Evolutionary conservation across 2,888 invertebrate species (phyloP), one percentile per base, ranked within the genome.

Genomic region (Ornithoptera priamus): DNA sequence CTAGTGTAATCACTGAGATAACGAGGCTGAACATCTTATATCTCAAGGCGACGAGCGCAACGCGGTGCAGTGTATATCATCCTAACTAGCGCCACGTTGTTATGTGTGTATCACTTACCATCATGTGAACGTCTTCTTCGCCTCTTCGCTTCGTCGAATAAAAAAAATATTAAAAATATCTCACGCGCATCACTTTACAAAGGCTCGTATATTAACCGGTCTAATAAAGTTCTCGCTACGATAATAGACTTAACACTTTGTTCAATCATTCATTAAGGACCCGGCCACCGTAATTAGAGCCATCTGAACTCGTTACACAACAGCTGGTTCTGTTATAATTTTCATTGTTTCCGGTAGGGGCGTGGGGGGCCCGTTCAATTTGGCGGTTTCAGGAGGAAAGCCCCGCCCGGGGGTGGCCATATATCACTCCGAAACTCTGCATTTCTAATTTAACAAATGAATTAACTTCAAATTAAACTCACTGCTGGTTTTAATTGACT

Each of bases 231-330:
- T 92, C 90, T 87, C 85, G 85, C 86, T 82, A 80, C 87, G 86
- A 87, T 90, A 90, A 91, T 90, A 89, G 87, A 90, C 89, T 91
- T 91, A 91, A 85, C 89, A 86, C 85, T 85, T 85, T 88, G 88
- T 87, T 90, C 89, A 90, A 91, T 92, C 88, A 92, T 91, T 92
- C 86, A 92, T 91, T 88, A 89, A 73, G 75, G 79, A 77, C 75
- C 80, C 81, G 78, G 77, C 89, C 87, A 86, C 78, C 74, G 74
- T 83, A 86, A 81, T 81, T 76, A 81, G 86, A 84, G 72, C 85
- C 78, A 78, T 83, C 78, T 70, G 77, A 81, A 79, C 83, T 81
- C 77, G 78, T 82, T 80, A 80, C 73, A 79, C 72, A 79, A 78
- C 83, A 81, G 80, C 80, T 84, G 81, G 30, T 78, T 77, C 78